A percentile compares a stretch with the other conserved stretches of the same genome.
phyloP scores from a whole-genome alignment of 2,888 invertebrate genomes.

The Brenthis ino region DNA sequence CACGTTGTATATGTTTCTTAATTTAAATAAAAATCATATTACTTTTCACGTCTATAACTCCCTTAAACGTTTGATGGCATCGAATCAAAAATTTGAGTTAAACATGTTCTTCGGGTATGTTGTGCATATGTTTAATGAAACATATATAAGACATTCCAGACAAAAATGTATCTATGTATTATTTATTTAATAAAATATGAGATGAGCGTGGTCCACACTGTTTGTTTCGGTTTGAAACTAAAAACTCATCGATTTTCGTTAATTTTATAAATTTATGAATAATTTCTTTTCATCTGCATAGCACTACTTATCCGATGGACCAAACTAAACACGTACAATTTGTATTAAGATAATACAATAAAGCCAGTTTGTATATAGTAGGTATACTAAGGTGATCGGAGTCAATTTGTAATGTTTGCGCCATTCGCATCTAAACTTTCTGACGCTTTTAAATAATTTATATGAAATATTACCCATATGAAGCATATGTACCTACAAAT shows the following conservation, averaged over 20 bases:
- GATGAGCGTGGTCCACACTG: no score
- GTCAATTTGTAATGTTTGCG: slow-evolving; percentile 40
- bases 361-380: slow-evolving; percentile 33
- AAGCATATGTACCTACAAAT: slow-evolving; percentile 3
- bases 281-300: not conserved
- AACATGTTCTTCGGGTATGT: not conserved
- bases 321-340: slow-evolving; percentile 26
- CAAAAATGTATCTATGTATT: no score
- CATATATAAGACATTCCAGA: no score
- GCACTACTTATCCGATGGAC: slow-evolving; percentile 6
- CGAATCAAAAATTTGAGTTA: slow-evolving; percentile 2
- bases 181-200: no score
- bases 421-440: slow-evolving; percentile 24
- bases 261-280: not conserved
- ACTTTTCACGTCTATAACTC: no score
- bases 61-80: not conserved
- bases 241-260: not conserved
- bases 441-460: slow-evolving; percentile 17
- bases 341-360: slow-evolving; percentile 35
- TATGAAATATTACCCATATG: slow-evolving; percentile 5
- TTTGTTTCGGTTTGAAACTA: no score
- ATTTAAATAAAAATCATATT: no score
- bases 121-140: not conserved
- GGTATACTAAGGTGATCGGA: slow-evolving; percentile 26
- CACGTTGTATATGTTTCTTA: no score